These are phyloP conservation scores for Solen grandis DNA, from an alignment of 1,140 invertebrate species.

Conservation along the genomic window DNA sequence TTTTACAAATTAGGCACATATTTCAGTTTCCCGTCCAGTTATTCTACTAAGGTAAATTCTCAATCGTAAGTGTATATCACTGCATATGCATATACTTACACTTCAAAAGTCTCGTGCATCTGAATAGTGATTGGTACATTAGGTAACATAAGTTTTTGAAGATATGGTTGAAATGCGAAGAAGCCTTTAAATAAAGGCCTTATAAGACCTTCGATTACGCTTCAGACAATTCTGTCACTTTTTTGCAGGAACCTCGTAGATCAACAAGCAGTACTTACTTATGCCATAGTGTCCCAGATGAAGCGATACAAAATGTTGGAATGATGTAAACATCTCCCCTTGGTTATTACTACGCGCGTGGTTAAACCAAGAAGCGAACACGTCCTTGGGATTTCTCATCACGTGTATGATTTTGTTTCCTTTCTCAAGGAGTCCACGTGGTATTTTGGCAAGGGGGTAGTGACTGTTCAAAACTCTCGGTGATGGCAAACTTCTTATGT, in stretches of 20 bases:
- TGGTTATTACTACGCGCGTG: background rate
- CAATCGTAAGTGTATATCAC: too few relatives aligned
- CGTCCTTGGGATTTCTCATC: conserved; percentile 49
- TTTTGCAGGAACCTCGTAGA: background rate
- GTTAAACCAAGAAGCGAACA: conserved; percentile 13
- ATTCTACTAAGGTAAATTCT: too few relatives aligned
- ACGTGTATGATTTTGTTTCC: conserved; percentile 36
- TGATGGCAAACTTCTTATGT: background rate
- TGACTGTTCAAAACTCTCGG: conserved; percentile 38
- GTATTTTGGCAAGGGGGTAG: conserved; percentile 4
- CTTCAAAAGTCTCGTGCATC: background rate
- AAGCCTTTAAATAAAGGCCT: background rate
- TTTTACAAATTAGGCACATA: too few relatives aligned
- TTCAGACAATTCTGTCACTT: background rate
- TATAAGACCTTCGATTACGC: background rate
- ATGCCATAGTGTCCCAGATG: background rate
- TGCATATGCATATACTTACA: too few relatives aligned
- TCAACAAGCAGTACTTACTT: conserved; percentile 21
- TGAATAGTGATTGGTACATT: background rate
- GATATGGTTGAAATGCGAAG: background rate
- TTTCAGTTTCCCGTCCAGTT: too few relatives aligned
- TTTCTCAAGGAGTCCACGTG: conserved; percentile 17
- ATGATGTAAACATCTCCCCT: background rate
- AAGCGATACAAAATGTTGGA: background rate
- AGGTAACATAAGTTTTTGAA: background rate